Percentiles rank a stretch among this genome's conserved stretches.
These are phyloP conservation scores for Sebastes fasciatus DNA, from an alignment of 2,113 vertebrate genomes.

Conservation along the genomic window DNA sequence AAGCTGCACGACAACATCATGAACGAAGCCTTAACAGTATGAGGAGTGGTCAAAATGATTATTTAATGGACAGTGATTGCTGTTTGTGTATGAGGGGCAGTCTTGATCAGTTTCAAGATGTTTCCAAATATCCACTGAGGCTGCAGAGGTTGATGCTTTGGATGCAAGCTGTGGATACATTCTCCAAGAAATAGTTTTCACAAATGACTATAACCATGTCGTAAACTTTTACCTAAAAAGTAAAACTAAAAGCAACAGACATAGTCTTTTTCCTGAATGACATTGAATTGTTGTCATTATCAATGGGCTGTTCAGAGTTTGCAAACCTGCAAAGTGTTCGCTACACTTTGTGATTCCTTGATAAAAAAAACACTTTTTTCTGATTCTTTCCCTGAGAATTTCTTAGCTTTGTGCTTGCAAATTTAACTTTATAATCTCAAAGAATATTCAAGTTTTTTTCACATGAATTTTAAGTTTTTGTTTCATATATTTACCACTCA, in stretches of 20 bases:
- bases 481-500: no score
- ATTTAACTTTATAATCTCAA: no score
- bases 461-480: no score
- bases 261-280: neutral
- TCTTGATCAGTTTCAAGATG: neutral
- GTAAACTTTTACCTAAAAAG: neutral
- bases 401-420: no score
- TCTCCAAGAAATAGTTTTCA: neutral
- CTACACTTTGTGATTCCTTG: no score
- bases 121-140: neutral
- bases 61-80: slow-evolving; percentile 18
- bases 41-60: slow-evolving; percentile 23
- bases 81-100: neutral
- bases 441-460: no score
- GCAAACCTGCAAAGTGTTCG: no score
- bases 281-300: neutral
- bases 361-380: no score
- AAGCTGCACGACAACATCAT: slow-evolving; percentile 11
- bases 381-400: no score
- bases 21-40: neutral
- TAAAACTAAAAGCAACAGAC: neutral
- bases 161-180: neutral
- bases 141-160: neutral
- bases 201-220: neutral
- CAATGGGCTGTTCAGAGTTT: neutral